Evolutionary conservation across 2,113 vertebrate species (phyloP), one percentile per base, ranked within the genome.

Genomic region (Tylochromis polylepis): DNA sequence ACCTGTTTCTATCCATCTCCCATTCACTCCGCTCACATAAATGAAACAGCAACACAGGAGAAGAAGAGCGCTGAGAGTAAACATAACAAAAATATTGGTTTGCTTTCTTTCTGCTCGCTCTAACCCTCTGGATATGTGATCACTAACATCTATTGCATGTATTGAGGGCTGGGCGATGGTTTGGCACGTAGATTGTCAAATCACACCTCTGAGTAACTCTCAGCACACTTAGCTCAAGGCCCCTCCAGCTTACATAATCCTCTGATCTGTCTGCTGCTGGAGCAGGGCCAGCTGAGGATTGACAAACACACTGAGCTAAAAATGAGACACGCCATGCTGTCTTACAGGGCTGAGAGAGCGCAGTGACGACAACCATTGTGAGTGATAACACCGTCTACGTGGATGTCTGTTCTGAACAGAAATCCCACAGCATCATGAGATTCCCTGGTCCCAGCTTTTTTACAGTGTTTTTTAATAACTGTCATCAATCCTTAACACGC

Each of bases 181-280:
- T 92, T 90, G 91, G 89, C 89, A 92, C 89, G 92, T 91, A 90
- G 86, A 91, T 94, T 94, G 93, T 94, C 89, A 94, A 94, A 95
- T 94, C 93, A 91, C 93, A 94, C 89, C 90, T 94, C 90, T 89
- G 92, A 95, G 91, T 89, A 89, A 91, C 90, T 94, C 91, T 90
- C 81, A 82, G 87, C 91, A 72, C 88, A 92, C 93, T 91, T 94
- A 84, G 93, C 94, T 95, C 90, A 88, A 88, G 94, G 94, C 95
- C 89, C 90, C 90, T 88, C 84, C 86, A 91, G 91, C 92, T 95
- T 96, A 95, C 93, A 94, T 95, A 95, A 93, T 93, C 92, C 93
- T 95, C 91, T 94, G 93, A 93, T 95, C 94, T 87, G 91, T 83
- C 82, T 89, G 91, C 51, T 87, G 90, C 93, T 90, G 92, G 86